Conservation (phyloP, 2,113 vertebrate genomes). For the Siniperca chuatsi region DNA sequence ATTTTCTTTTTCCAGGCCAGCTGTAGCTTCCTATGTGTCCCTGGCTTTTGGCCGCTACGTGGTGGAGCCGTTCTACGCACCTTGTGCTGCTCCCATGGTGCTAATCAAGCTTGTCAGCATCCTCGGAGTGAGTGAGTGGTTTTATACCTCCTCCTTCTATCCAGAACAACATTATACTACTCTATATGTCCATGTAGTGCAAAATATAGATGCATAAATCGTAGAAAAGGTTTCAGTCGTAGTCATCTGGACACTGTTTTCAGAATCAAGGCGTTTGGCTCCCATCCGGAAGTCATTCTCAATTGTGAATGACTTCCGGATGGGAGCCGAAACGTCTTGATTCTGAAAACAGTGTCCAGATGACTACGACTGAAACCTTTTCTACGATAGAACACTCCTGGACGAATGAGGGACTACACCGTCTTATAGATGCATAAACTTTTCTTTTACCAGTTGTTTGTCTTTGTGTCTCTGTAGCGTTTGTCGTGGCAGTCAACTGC, state of each 20-base stretch:
- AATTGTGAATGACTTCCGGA: too few relatives aligned
- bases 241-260: too few relatives aligned
- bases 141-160: background rate
- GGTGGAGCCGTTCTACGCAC: constrained; percentile 88
- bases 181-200: too few relatives aligned
- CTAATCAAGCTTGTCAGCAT: constrained; percentile 87
- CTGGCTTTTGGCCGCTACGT: constrained; percentile 91
- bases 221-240: too few relatives aligned
- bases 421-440: background rate
- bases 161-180: background rate
- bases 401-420: too few relatives aligned
- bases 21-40: constrained; percentile 86
- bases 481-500: constrained; percentile 88
- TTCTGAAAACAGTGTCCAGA: too few relatives aligned
- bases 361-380: too few relatives aligned
- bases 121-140: constrained; percentile 89
- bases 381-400: too few relatives aligned
- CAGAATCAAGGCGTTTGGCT: too few relatives aligned
- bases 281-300: too few relatives aligned
- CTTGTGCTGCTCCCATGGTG: constrained; percentile 84
- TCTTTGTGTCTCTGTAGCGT: constrained; percentile 76
- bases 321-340: too few relatives aligned
- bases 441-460: background rate
- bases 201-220: background rate
- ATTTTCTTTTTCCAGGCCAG: constrained; percentile 80